Evolutionary conservation across 2,797 vertebrate genomes (phyloP), one percentile per base, ranked within the genome.

Genomic region (Podargus strigoides): DNA sequence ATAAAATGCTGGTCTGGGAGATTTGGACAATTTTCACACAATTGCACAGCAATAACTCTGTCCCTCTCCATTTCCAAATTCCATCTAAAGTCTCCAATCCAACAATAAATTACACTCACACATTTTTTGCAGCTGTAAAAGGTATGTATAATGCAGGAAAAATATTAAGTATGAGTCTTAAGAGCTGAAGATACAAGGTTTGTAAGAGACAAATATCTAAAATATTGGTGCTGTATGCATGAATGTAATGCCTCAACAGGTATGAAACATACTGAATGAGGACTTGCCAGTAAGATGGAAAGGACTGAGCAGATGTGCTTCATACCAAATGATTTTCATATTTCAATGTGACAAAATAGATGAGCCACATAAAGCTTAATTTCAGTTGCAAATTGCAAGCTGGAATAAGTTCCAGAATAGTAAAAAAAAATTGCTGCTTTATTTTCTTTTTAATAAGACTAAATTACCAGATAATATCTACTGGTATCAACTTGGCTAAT

Each of bases 371-470:
- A 98, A 98, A 98, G 96, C 94, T 96, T 98, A 98, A 98, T 98
- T 97, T 98, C 97, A 97, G 96, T 94, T 95, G 97, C 97, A 98
- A 97, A 98, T 98, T 98, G 95, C 97, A 97, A 97, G 96, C 96
- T 97, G 97, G 96, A 98, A 97, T 98, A 97, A 97, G 89, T 98
- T 98, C 97, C 96, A 98, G 97, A 97, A 98, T 97, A 97, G 97
- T 98, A 98, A 98, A 98, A 98, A 98, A 98, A 97, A 98, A 98
- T 98, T 98, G 98, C 95, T 97, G 97, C 97, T 98, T 98, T 98
- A 98, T 98, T 98, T 98, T 98, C 97, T 98, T 98, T 98, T 98
- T 98, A 98, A 98, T 98, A 98, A 97, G 97, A 97, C 96, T 97
- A 98, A 98, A 98, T 98, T 98, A 97, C 97, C 93, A 98, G 97